Base-by-base conservation (phyloP, 2,113 vertebrate species). In the Tenrec ecaudatus region DNA sequence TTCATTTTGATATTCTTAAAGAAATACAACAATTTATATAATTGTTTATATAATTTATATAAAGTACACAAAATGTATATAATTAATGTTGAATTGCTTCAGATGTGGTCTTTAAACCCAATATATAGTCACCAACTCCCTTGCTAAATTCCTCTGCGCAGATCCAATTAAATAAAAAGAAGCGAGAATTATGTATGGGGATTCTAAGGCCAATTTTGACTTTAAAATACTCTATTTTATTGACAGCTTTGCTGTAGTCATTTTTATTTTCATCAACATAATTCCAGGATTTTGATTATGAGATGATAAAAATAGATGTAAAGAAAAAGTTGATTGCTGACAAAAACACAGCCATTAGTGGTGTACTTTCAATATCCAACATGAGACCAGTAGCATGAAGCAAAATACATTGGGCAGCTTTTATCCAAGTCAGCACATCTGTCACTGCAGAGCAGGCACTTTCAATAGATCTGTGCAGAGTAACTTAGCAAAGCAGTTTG, bases 401-500 rank as follows among this genome's bases (percentile, higher is more conserved):
- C 43, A 75, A 93, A 95, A 87, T 89, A 20, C 57, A 84, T n/a
- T 19, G 36, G 68, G 29, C 53, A 84, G 20, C 78, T 95, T 92
- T 95, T 89, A 83, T 23, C 73, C 64, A 87, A 94, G 86, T 95
- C 86, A 95, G 89, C 91, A 81, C 0, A 92, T 77, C 84, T 90
- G 53, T 92, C 82, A 83, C 2, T 22, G 19, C 31, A 73, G 47
- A 86, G 36, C 86, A 84, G 25, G 77, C 25, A 20, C 71, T 89
- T 94, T 77, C 82, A 84, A 92, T 94, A 71, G 71, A 93, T 93
- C 77, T 94, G 25, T 89, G 73, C 43, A 84, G 66, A 95, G 43
- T 66, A 38, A 93, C 76, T 81, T 95, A 92, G 76, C 90, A 95
- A 71, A 93, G 89, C 83, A 86, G 29, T 94, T 92, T 93, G 47